phyloP scores from a whole-genome alignment of 2,888 invertebrate genomes.

The Meghimatium bilineatum region DNA sequence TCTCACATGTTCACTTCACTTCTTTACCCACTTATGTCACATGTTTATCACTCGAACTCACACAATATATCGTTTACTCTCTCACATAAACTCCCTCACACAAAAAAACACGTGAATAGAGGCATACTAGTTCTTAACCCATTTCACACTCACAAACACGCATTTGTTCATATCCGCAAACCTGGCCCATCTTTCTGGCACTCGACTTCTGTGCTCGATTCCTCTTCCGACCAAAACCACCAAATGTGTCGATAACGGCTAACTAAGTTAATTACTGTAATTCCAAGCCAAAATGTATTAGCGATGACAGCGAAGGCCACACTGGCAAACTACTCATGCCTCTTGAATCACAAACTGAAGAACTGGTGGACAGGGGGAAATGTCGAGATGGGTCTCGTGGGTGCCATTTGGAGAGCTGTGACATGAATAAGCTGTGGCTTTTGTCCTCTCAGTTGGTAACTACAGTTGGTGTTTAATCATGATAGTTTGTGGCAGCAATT shows the following conservation, averaged over 20 bases:
- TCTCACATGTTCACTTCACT: too few species aligned
- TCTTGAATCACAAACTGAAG: slow-evolving; percentile 19
- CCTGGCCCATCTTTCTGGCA: not conserved
- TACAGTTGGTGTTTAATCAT: not conserved
- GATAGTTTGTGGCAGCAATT: not conserved
- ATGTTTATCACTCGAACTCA: too few species aligned
- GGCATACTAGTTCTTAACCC: not conserved
- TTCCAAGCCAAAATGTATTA: slow-evolving; percentile 40
- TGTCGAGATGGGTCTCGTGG: not conserved
- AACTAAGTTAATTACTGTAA: slow-evolving; percentile 41
- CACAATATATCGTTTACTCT: not conserved
- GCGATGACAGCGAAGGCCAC: slow-evolving; percentile 34
- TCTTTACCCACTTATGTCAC: too few species aligned
- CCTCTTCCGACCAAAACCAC: not conserved
- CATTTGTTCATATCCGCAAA: not conserved
- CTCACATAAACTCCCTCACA: not conserved
- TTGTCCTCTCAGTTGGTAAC: not conserved
- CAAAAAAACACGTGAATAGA: not conserved
- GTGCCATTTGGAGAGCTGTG: not conserved
- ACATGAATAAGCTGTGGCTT: slow-evolving; percentile 9
- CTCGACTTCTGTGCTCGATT: not conserved
- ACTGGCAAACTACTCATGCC: slow-evolving; percentile 34
- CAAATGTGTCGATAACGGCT: slow-evolving; percentile 30
- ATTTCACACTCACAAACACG: not conserved
- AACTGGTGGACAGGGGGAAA: slow-evolving; percentile 8